phyloP scores from a whole-genome alignment of 2,888 invertebrate genomes.

The Cactoblastis cactorum region DNA sequence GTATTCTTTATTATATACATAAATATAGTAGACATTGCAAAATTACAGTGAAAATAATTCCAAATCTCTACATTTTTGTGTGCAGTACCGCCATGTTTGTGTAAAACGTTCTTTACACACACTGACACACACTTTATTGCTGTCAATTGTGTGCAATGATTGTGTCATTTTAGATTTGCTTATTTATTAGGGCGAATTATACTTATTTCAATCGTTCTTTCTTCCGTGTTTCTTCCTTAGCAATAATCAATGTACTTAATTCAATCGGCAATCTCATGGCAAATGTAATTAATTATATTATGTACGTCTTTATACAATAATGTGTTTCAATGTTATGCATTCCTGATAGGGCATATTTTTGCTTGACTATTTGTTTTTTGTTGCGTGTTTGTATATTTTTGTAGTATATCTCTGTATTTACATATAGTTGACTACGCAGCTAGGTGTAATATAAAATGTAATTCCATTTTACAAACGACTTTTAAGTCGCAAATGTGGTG shows the following conservation, averaged over 20 bases:
- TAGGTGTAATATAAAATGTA: neutral
- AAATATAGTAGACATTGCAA: too few relatives aligned
- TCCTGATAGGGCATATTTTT: neutral
- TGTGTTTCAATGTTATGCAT: neutral
- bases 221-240: neutral
- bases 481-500: neutral
- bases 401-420: neutral
- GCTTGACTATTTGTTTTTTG: neutral
- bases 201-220: neutral
- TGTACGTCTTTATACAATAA: neutral
- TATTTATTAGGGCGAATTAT: neutral
- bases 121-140: too few relatives aligned
- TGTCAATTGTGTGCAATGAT: too few relatives aligned
- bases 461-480: too few relatives aligned
- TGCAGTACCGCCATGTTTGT: too few relatives aligned
- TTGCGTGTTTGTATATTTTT: neutral
- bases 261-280: neutral
- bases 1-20: too few relatives aligned
- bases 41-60: too few relatives aligned
- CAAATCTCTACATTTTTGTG: too few relatives aligned
- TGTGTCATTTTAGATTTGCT: neutral
- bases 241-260: constrained; percentile 4
- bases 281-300: neutral
- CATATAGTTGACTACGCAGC: neutral
- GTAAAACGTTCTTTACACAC: too few relatives aligned